Evolutionary conservation across 2,113 vertebrate species (phyloP).

Genomic region (Cebus imitator): DNA sequence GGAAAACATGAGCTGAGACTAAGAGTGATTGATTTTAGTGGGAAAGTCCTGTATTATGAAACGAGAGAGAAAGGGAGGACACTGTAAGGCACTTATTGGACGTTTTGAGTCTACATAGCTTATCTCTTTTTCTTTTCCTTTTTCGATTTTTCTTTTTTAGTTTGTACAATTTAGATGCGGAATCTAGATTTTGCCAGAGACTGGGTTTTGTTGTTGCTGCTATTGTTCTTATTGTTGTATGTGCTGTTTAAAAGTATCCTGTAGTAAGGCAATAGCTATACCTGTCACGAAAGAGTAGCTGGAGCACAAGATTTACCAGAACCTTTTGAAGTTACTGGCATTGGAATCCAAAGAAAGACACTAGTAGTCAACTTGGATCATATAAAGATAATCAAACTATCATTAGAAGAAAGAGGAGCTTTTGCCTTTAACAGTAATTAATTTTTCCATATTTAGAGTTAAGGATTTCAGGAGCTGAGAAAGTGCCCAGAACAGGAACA

Average conservation of each 20-base stretch:
- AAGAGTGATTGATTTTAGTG: constrained; percentile 72
- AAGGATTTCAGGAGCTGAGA: constrained; percentile 86
- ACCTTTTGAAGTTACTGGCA: constrained; percentile 84
- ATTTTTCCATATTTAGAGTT: constrained; percentile 70
- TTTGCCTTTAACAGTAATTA: constrained; percentile 52
- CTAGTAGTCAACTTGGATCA: constrained; percentile 71
- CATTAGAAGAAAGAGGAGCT: neutral
- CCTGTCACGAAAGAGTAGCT: constrained; percentile 84
- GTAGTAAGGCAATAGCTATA: neutral
- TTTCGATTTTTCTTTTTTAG: neutral
- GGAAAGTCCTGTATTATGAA: constrained; percentile 68
- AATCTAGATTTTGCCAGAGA: constrained; percentile 30
- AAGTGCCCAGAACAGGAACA: constrained; percentile 81
- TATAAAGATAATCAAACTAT: neutral
- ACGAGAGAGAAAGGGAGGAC: neutral
- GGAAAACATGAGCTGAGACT: constrained; percentile 67
- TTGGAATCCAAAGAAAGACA: constrained; percentile 92
- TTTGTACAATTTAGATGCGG: neutral
- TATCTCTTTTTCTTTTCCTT: too few species aligned
- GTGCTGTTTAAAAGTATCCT: neutral
- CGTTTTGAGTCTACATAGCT: neutral
- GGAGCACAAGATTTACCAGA: constrained; percentile 88
- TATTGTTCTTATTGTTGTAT: constrained; percentile 9
- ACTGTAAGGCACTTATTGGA: constrained; percentile 23
- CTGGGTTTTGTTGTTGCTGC: neutral